These are phyloP conservation scores for Labeo calbasu DNA, from an alignment of 2,797 vertebrate species.

Conservation along the genomic window DNA sequence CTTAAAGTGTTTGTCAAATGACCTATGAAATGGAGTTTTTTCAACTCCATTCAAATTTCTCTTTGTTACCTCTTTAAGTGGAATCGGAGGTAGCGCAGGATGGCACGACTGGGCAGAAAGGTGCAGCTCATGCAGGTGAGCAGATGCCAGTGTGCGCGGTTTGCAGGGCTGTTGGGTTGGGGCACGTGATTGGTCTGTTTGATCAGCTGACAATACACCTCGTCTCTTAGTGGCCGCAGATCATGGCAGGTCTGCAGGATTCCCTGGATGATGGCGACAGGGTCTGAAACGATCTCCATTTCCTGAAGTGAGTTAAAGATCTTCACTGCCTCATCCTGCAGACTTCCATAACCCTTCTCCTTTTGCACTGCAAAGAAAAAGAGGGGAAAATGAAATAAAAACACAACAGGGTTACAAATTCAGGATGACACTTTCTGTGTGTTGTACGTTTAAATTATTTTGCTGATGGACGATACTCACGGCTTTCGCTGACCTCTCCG, in stretches of 20 bases:
- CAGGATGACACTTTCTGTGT: neutral
- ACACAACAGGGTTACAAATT: neutral
- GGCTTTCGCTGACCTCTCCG: conserved; percentile 83
- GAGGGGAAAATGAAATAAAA: neutral
- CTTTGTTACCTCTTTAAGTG: conserved; percentile 87
- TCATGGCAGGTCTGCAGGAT: conserved; percentile 95
- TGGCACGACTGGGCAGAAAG: conserved; percentile 88
- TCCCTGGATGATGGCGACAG: conserved; percentile 92
- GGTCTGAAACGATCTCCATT: conserved; percentile 90
- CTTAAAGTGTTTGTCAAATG: neutral
- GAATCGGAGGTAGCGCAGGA: conserved; percentile 92
- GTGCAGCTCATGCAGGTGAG: conserved; percentile 94
- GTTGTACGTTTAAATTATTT: neutral
- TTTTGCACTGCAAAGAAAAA: conserved; percentile 80
- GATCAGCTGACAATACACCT: conserved; percentile 94
- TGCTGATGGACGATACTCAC: conserved; percentile 75
- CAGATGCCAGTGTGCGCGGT: conserved; percentile 91
- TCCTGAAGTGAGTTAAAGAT: conserved; percentile 95
- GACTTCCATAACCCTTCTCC: conserved; percentile 89
- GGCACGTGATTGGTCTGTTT: conserved; percentile 94
- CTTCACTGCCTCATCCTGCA: conserved; percentile 93
- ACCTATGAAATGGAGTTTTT: too few relatives aligned
- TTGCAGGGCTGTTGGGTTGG: conserved; percentile 87
- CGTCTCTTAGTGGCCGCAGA: conserved; percentile 89
- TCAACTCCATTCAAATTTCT: too few relatives aligned